These are phyloP conservation scores for Cheilosia urbana DNA, from an alignment of 2,888 invertebrate genomes.

Conservation along the genomic window DNA sequence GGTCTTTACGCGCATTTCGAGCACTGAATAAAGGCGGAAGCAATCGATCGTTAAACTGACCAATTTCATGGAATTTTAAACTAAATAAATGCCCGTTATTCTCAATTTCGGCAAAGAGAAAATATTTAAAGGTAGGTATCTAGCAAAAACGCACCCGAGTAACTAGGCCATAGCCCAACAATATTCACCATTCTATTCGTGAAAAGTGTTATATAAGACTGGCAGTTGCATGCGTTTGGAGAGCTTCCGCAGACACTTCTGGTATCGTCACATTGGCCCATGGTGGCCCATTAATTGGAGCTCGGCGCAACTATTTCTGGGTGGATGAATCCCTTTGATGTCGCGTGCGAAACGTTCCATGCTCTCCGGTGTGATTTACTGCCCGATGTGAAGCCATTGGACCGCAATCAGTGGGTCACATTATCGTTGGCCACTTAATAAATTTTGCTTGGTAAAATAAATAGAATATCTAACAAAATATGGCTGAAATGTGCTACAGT, in stretches of 20 bases:
- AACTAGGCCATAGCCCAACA: conserved; percentile 27
- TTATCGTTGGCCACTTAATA: conserved; percentile 47
- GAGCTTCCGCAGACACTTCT: conserved; percentile 46
- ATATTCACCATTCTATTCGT: background rate
- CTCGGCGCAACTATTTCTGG: conserved; percentile 47
- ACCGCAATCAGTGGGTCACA: conserved; percentile 70
- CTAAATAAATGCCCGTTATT: conserved; percentile 33
- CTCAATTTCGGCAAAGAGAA: conserved; percentile 3
- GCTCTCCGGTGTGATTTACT: conserved; percentile 49
- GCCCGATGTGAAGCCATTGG: conserved; percentile 69
- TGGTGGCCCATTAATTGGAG: conserved; percentile 1
- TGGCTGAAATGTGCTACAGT: conserved; percentile 9
- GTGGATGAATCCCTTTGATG: conserved; percentile 53
- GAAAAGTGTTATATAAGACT: conserved; percentile 45
- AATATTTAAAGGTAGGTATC: conserved; percentile 11
- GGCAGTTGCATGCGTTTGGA: background rate
- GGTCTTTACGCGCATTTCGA: conserved; percentile 43
- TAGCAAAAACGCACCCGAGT: background rate
- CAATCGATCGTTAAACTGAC: conserved; percentile 49
- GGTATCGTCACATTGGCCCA: conserved; percentile 16
- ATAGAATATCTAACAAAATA: conserved; percentile 29
- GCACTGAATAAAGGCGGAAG: conserved; percentile 14
- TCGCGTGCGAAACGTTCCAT: conserved; percentile 48
- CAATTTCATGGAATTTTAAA: conserved; percentile 58
- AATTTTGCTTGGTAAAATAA: conserved; percentile 28